A percentile compares a stretch with the other conserved stretches of the same genome.
Evolutionary conservation across 1,140 invertebrate species (phyloP).

Genomic region (Drosophila gunungcola): DNA sequence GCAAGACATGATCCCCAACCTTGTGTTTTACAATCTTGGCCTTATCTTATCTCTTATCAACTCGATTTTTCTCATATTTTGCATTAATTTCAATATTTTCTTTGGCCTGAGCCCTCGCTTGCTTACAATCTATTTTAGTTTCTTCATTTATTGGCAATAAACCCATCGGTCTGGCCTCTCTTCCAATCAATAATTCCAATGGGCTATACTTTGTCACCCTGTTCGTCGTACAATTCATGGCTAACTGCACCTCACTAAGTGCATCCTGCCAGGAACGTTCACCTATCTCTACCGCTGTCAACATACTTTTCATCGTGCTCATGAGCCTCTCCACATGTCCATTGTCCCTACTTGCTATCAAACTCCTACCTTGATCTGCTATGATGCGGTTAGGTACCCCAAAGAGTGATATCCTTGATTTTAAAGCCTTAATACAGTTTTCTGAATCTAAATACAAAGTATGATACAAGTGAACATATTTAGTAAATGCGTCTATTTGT

Average conservation of each 20-base stretch:
- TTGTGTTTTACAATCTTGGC: background rate
- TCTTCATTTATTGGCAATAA: background rate
- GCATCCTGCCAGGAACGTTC: too few species aligned
- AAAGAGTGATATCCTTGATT: too few species aligned
- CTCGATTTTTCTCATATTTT: background rate
- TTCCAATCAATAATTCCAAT: background rate
- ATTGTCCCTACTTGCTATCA: too few species aligned
- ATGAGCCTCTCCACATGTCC: too few species aligned
- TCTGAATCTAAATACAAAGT: too few species aligned
- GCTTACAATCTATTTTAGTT: background rate
- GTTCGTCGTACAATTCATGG: background rate
- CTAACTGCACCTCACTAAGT: background rate
- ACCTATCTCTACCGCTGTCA: too few species aligned
- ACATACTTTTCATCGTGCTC: too few species aligned
- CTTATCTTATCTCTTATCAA: background rate
- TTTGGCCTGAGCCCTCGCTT: background rate
- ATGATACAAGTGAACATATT: too few species aligned
- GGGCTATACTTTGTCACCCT: background rate
- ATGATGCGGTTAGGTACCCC: too few species aligned
- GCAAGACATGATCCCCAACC: background rate
- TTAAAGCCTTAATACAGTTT: too few species aligned
- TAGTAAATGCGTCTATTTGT: too few species aligned
- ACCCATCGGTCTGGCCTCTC: background rate
- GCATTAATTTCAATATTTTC: background rate
- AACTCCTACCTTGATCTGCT: too few species aligned